phyloP scores from a whole-genome alignment of 2,888 invertebrate species.

The Exocentrus adspersus region DNA sequence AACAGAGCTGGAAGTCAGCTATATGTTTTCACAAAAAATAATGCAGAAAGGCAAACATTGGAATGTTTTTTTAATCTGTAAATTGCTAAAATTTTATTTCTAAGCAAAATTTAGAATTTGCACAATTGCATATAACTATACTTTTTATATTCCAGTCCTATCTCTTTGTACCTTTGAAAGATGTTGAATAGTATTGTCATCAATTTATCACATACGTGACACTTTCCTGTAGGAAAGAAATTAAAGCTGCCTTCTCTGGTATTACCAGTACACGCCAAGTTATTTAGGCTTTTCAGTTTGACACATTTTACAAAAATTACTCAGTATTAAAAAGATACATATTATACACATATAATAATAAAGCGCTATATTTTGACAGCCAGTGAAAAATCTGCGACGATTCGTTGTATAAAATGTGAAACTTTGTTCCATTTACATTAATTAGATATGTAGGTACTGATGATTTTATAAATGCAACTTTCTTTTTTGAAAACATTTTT shows the following conservation, averaged over 20 bases:
- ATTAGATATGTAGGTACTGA: too few species aligned
- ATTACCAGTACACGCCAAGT: constrained; percentile 12
- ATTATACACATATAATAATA: too few species aligned
- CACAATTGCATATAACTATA: not conserved
- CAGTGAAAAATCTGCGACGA: too few species aligned
- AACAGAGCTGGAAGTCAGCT: constrained; percentile 61
- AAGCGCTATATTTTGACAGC: too few species aligned
- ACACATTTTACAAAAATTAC: constrained; percentile 8
- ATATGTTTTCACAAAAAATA: constrained; percentile 48
- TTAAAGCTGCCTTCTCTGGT: constrained; percentile 54
- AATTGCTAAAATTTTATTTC: constrained; percentile 9
- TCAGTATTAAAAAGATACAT: constrained; percentile 8
- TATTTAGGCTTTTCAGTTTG: constrained; percentile 3
- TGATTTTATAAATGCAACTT: too few species aligned
- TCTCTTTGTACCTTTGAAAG: constrained; percentile 51
- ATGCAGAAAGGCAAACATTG: constrained; percentile 46
- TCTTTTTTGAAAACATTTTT: too few species aligned
- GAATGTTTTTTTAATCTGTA: constrained; percentile 43
- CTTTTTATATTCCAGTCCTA: constrained; percentile 55
- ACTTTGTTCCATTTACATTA: too few species aligned
- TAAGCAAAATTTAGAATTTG: too few species aligned
- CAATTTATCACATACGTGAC: constrained; percentile 43
- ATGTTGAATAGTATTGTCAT: constrained; percentile 49
- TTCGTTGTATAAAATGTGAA: too few species aligned
- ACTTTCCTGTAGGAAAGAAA: constrained; percentile 45